Percentiles rank a stretch among this genome's conserved stretches.
Evolutionary conservation across 2,113 vertebrate genomes (phyloP).

Genomic region (Erinaceus europaeus): DNA sequence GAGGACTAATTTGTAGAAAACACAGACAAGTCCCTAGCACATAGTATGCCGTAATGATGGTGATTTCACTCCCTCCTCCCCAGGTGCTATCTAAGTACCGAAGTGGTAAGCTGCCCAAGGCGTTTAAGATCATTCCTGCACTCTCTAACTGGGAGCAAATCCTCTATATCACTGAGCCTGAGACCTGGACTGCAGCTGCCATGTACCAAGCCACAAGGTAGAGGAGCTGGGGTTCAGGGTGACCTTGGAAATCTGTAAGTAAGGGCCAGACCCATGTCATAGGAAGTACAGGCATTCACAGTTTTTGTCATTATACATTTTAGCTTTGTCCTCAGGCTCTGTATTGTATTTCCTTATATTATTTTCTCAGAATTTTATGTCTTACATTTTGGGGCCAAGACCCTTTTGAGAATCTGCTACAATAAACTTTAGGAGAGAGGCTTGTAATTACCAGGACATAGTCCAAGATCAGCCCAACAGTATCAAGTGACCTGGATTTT

Average conservation of each 20-base stretch:
- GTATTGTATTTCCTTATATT: not conserved
- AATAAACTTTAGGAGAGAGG: not conserved
- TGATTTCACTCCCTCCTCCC: fast-evolving
- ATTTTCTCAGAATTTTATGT: not conserved
- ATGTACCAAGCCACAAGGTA: conserved; percentile 99
- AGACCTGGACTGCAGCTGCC: conserved; percentile 94
- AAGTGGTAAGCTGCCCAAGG: conserved; percentile 97
- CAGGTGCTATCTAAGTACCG: conserved; percentile 95
- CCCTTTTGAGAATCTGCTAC: not conserved
- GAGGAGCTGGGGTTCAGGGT: not conserved
- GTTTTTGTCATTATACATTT: too few species aligned
- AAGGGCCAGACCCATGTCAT: not conserved
- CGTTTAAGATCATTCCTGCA: conserved; percentile 97
- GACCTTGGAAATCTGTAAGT: not conserved
- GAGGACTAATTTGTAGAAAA: not conserved
- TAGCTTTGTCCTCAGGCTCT: not conserved
- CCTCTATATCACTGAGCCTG: conserved; percentile 95
- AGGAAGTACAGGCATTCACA: not conserved
- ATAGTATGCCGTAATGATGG: not conserved
- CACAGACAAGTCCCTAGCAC: not conserved
- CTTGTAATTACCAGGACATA: not conserved
- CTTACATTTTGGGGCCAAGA: not conserved
- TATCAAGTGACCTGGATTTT: conserved; percentile 14
- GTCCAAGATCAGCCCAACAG: too few species aligned
- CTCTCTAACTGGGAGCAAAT: conserved; percentile 98